Conservation (phyloP, 2,797 vertebrate genomes). For the Oreochromis grahami region DNA sequence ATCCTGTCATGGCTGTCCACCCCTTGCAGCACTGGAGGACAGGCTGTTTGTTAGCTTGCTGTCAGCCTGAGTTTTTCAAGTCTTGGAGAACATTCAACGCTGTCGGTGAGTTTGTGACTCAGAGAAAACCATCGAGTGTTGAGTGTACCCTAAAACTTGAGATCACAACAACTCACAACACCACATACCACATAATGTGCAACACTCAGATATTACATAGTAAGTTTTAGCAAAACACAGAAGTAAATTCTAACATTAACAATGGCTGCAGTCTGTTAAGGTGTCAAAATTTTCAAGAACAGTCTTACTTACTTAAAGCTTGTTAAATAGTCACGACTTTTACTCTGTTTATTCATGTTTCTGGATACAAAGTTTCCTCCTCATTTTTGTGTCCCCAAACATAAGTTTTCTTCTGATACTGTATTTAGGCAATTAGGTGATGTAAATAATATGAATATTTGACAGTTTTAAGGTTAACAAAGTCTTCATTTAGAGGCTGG, state of each 20-base stretch:
- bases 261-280: not conserved
- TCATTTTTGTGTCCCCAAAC: not conserved
- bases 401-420: not conserved
- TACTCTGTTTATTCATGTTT: not conserved
- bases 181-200: not conserved
- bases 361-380: not conserved
- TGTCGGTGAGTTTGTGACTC: conserved; percentile 98
- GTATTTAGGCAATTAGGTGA: not conserved
- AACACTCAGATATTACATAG: not conserved
- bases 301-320: not conserved
- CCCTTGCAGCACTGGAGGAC: not conserved
- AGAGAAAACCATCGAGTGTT: conserved; percentile 98
- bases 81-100: conserved; percentile 98
- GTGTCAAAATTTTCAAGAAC: not conserved
- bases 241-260: not conserved
- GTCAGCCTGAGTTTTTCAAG: conserved; percentile 40
- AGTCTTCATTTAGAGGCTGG: not conserved
- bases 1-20: conserved; percentile 23
- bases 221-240: not conserved
- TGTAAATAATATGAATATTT: not conserved
- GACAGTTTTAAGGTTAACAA: not conserved
- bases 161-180: not conserved
- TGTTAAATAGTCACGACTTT: not conserved
- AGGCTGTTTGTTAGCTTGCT: not conserved
- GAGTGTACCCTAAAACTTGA: conserved; percentile 89